These are phyloP conservation scores for Elaphurus davidianus DNA, from an alignment of 2,113 vertebrate species.

Conservation along the genomic window DNA sequence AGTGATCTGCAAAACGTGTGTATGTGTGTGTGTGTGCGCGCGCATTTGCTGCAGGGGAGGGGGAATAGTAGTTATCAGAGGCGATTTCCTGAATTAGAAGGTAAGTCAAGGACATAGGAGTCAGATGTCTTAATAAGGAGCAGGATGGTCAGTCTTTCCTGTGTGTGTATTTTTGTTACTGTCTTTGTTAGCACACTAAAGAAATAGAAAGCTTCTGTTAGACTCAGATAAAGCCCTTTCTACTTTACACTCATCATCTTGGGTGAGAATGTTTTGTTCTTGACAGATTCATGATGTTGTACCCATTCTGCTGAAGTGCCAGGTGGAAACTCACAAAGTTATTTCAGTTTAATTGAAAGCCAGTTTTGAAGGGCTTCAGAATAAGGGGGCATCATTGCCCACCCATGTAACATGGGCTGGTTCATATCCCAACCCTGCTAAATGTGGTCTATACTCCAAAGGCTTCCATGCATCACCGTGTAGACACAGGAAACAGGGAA, in stretches of 20 bases:
- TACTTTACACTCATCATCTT: accelerated
- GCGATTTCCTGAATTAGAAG: accelerated
- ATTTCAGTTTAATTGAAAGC: background rate
- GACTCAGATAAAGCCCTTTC: background rate
- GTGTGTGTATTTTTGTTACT: background rate
- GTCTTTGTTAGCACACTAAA: background rate
- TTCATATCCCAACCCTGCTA: accelerated
- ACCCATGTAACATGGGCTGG: accelerated
- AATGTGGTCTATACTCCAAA: accelerated
- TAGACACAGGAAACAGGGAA: accelerated
- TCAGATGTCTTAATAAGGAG: background rate
- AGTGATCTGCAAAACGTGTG: background rate
- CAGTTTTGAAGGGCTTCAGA: background rate
- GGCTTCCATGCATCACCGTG: accelerated
- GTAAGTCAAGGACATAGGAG: background rate
- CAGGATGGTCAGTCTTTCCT: background rate
- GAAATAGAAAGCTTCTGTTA: background rate
- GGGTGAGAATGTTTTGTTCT: background rate
- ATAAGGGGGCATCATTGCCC: accelerated
- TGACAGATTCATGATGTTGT: background rate
- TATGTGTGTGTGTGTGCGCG: background rate
- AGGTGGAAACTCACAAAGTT: too few relatives aligned
- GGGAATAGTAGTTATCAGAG: background rate
- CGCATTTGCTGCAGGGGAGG: background rate
- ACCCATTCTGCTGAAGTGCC: background rate